Conservation (phyloP, 2,113 vertebrate genomes). For the Perca flavescens region DNA sequence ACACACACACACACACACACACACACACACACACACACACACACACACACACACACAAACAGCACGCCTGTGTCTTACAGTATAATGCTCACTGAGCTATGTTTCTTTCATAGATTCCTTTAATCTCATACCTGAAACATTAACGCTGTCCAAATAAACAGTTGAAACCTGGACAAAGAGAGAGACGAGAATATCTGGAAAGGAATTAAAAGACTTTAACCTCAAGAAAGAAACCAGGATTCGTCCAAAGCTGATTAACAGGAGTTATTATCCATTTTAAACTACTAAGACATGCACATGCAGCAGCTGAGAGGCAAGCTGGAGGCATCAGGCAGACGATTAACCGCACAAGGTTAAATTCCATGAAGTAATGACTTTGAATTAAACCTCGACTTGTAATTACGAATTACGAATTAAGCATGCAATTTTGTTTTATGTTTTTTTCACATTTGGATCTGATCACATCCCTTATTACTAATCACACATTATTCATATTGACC, state of each 20-base stretch:
- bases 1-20: constrained; percentile 21
- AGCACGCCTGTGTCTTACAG: background rate
- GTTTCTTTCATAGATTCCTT: background rate
- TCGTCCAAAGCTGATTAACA: constrained; percentile 41
- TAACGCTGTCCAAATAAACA: constrained; percentile 6
- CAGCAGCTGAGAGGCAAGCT: constrained; percentile 29
- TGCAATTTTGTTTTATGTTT: background rate
- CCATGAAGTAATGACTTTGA: constrained; percentile 28
- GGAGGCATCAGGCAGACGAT: constrained; percentile 34
- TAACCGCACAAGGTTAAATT: constrained; percentile 51
- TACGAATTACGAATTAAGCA: constrained; percentile 1
- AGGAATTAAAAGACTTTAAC: constrained; percentile 16
- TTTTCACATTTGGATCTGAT: constrained; percentile 9
- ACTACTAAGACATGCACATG: background rate
- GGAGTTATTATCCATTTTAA: constrained; percentile 21
- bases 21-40: constrained; percentile 28
- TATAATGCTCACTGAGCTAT: background rate
- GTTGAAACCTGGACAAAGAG: background rate
- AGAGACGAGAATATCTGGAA: constrained; percentile 10
- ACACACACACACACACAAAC: constrained; percentile 26
- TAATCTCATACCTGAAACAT: constrained; percentile 12
- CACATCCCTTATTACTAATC: background rate
- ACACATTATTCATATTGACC: constrained; percentile 23
- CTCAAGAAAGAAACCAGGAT: constrained; percentile 12
- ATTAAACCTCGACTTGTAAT: constrained; percentile 36